Evolutionary conservation across 2,797 vertebrate genomes (phyloP).

Genomic region (Taeniopygia guttata): DNA sequence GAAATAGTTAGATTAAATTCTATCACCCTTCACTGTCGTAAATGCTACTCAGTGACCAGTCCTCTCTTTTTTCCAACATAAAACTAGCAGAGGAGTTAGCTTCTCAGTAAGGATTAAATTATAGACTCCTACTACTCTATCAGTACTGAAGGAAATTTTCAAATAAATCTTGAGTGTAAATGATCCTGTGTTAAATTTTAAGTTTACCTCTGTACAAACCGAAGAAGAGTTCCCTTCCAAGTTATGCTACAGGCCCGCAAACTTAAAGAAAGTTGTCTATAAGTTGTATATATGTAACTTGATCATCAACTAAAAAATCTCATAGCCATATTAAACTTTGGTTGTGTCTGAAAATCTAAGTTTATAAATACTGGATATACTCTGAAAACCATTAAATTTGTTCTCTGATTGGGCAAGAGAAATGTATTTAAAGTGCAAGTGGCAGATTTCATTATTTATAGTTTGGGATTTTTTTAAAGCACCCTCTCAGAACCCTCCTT

Average conservation of each 20-base stretch:
- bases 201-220: neutral
- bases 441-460: neutral
- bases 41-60: neutral
- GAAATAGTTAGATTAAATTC: neutral
- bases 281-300: neutral
- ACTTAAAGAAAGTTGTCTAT: neutral
- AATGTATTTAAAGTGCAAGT: neutral
- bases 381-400: neutral
- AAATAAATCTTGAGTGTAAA: neutral
- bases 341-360: neutral
- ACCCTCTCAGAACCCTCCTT: neutral
- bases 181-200: neutral
- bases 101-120: neutral
- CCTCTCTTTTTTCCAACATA: neutral
- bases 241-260: rapidly evolving
- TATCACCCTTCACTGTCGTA: neutral
- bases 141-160: neutral
- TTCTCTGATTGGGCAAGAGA: neutral
- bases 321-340: neutral
- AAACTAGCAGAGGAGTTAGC: neutral
- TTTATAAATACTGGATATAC: neutral
- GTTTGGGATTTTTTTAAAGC: neutral
- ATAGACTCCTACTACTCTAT: neutral
- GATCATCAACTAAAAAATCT: neutral
- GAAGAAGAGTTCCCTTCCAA: neutral